phyloP scores from a whole-genome alignment of 1,140 invertebrate genomes.

The Trachymyrmex cornetzi region DNA sequence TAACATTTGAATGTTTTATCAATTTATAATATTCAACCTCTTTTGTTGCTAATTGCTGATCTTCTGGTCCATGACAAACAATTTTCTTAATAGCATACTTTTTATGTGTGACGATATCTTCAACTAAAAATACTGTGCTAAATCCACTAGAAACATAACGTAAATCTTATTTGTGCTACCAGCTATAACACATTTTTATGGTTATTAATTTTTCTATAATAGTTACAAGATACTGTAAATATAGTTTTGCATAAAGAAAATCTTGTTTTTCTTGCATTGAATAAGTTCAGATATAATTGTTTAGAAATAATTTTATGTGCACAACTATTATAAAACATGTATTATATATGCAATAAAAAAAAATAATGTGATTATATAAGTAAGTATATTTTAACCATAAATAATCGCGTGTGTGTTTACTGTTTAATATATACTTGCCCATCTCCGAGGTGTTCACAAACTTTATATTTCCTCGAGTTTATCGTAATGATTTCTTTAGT shows the following conservation, averaged over 20 bases:
- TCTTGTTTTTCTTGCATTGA: slow-evolving; percentile 6
- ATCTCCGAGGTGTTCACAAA: slow-evolving; percentile 92
- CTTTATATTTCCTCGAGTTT: slow-evolving; percentile 90
- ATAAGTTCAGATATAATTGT: not conserved
- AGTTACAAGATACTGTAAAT: not conserved
- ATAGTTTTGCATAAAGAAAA: not conserved
- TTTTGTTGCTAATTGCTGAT: slow-evolving; percentile 91
- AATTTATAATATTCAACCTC: slow-evolving; percentile 93
- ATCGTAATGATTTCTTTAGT: slow-evolving; percentile 91
- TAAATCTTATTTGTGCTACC: slow-evolving; percentile 47
- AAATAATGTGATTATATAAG: not conserved
- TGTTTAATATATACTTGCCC: slow-evolving; percentile 88
- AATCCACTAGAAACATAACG: slow-evolving; percentile 90
- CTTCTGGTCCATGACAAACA: slow-evolving; percentile 92
- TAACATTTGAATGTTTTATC: slow-evolving; percentile 92
- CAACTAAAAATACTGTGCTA: slow-evolving; percentile 93
- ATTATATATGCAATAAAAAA: not conserved
- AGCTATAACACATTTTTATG: not conserved
- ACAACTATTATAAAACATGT: not conserved
- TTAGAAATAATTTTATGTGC: not conserved
- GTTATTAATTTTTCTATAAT: not conserved
- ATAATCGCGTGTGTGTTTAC: not conserved
- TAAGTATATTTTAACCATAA: not conserved
- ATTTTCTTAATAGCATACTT: slow-evolving; percentile 94
- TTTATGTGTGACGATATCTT: slow-evolving; percentile 91